These are phyloP conservation scores for Caenorhabditis angaria DNA, from an alignment of 2,888 invertebrate species.

Conservation along the genomic window DNA sequence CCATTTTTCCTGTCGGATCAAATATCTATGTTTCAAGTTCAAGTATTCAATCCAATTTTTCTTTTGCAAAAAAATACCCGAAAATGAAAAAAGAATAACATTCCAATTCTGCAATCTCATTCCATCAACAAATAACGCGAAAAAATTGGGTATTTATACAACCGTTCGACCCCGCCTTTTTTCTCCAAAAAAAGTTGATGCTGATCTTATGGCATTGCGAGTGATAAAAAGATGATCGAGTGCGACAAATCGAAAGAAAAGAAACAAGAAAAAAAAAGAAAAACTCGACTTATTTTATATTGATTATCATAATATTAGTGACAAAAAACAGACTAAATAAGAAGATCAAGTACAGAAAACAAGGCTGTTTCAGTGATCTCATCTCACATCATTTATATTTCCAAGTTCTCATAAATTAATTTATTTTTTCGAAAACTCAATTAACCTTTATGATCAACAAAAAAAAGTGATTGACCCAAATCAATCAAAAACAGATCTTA, in stretches of 20 bases:
- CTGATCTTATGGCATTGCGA: slow-evolving; percentile 1
- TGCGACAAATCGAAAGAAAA: too few species aligned
- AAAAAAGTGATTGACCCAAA: too few species aligned
- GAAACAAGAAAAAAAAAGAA: background rate
- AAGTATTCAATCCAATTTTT: too few species aligned
- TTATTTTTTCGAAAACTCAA: too few species aligned
- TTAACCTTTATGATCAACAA: too few species aligned
- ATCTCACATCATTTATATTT: background rate
- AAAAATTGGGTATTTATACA: background rate
- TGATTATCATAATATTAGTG: background rate
- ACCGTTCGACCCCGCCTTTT: background rate
- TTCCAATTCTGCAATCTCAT: too few species aligned
- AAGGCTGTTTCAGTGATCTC: background rate
- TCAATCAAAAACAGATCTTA: too few species aligned
- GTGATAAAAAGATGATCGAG: background rate
- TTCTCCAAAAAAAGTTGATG: background rate
- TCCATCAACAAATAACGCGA: too few species aligned
- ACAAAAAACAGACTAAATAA: background rate
- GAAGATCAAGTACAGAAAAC: background rate
- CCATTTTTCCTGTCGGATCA: too few species aligned
- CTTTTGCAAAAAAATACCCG: too few species aligned
- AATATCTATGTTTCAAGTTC: too few species aligned
- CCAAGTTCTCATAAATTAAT: background rate
- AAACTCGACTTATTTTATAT: background rate
- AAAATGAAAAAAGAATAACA: background rate